Conservation (phyloP, 2,888 invertebrate genomes). For the Lasioglossum calceatum region DNA sequence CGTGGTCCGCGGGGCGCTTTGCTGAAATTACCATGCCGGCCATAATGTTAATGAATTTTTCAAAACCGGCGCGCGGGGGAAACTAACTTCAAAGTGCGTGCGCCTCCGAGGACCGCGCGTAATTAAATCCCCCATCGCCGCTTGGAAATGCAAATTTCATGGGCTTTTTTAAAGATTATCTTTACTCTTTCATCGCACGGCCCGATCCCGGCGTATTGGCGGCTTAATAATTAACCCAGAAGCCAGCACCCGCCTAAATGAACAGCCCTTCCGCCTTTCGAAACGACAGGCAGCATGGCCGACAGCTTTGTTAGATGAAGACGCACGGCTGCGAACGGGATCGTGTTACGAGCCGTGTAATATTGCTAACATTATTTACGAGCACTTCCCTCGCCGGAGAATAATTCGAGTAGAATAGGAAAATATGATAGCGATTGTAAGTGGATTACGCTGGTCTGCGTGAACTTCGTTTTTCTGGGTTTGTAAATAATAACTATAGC, state of each 20-base stretch:
- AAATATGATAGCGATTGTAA: background rate
- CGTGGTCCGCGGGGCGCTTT: conserved; percentile 70
- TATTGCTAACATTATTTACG: conserved; percentile 1
- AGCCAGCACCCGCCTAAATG: conserved; percentile 1
- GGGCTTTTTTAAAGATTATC: conserved; percentile 41
- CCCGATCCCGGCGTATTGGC: conserved; percentile 25
- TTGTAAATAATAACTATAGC: background rate
- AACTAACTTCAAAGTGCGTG: conserved; percentile 52
- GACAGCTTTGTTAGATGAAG: conserved; percentile 1
- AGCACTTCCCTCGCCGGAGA: background rate
- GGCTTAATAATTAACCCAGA: conserved; percentile 33
- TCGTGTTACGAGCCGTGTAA: background rate
- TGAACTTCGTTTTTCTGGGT: background rate
- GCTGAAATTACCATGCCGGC: conserved; percentile 70
- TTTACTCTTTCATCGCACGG: conserved; percentile 25
- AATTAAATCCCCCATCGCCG: conserved; percentile 62
- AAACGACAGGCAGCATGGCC: background rate
- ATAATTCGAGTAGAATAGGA: background rate
- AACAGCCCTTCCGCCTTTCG: conserved; percentile 10
- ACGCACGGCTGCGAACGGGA: background rate
- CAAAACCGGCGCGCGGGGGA: conserved; percentile 41
- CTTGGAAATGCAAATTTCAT: conserved; percentile 50
- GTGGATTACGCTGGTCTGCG: background rate
- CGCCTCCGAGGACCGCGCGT: conserved; percentile 41
- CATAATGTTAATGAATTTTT: conserved; percentile 75